Percentiles rank a stretch among this genome's conserved stretches.
Evolutionary conservation across 2,797 vertebrate genomes (phyloP).

Genomic region (Pelodytes ibericus): DNA sequence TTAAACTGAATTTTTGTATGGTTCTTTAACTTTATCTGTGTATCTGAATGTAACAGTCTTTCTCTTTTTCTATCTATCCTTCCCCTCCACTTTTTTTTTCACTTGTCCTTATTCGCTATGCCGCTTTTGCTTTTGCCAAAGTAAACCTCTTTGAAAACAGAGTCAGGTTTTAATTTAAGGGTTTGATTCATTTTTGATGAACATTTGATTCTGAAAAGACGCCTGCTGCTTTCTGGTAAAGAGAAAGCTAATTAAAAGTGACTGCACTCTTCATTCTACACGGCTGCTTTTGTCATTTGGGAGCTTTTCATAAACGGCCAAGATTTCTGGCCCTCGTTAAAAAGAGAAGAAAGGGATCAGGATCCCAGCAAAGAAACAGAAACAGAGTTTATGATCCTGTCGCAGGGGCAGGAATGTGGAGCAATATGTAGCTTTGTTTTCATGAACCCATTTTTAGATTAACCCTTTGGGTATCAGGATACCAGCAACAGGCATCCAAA

Average conservation of each 20-base stretch:
- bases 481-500: too few relatives aligned
- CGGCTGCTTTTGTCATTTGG: constrained; percentile 55
- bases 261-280: constrained; percentile 39
- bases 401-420: constrained; percentile 30
- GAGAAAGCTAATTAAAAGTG: constrained; percentile 52
- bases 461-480: not conserved
- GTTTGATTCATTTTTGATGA: constrained; percentile 61
- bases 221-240: constrained; percentile 47
- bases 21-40: not conserved
- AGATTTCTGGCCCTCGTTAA: constrained; percentile 56
- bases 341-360: constrained; percentile 52
- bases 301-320: constrained; percentile 50
- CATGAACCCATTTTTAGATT: constrained; percentile 36
- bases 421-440: constrained; percentile 47
- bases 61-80: not conserved
- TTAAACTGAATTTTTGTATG: not conserved
- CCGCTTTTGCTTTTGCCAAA: constrained; percentile 34
- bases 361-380: constrained; percentile 49
- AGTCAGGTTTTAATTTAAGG: constrained; percentile 60
- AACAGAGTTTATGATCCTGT: constrained; percentile 48
- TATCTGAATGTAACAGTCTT: not conserved
- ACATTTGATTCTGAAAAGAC: constrained; percentile 56
- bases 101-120: not conserved
- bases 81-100: not conserved
- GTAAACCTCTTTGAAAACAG: constrained; percentile 41